Evolutionary conservation across 2,797 vertebrate species (phyloP).

Genomic region (Agapornis canus): DNA sequence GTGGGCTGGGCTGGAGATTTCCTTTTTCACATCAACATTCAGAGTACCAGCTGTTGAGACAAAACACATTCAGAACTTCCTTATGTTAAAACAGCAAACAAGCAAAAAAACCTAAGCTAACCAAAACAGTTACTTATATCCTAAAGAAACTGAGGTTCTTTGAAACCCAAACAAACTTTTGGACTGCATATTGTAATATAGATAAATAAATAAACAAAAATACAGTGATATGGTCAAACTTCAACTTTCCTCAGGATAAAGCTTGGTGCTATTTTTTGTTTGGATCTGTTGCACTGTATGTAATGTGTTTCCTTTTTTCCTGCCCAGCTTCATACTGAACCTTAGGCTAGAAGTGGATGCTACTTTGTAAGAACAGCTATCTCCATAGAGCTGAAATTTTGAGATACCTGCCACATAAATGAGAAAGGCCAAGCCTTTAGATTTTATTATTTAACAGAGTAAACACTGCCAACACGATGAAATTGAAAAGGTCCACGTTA

Average conservation of each 20-base stretch:
- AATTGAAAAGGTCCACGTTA: accelerated
- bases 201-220: not conserved
- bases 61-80: slow-evolving; percentile 63
- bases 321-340: not conserved
- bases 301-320: not conserved
- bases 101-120: not conserved
- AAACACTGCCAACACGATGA: not conserved
- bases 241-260: not conserved
- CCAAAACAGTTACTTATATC: not conserved
- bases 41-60: slow-evolving; percentile 80
- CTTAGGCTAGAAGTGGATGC: not conserved
- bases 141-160: not conserved
- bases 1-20: slow-evolving; percentile 88
- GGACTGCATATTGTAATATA: not conserved
- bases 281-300: not conserved
- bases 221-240: not conserved
- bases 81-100: slow-evolving; percentile 37
- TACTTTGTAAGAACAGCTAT: not conserved
- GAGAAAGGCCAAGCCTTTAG: not conserved
- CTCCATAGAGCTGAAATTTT: not conserved
- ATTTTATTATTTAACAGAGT: not conserved
- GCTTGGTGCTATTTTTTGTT: not conserved
- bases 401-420: not conserved
- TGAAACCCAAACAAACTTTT: not conserved
- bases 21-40: slow-evolving; percentile 93